Evolutionary conservation across 35 echinoderm and acorn worm genomes (phyloP).

Genomic region (Chiridota heheva): DNA sequence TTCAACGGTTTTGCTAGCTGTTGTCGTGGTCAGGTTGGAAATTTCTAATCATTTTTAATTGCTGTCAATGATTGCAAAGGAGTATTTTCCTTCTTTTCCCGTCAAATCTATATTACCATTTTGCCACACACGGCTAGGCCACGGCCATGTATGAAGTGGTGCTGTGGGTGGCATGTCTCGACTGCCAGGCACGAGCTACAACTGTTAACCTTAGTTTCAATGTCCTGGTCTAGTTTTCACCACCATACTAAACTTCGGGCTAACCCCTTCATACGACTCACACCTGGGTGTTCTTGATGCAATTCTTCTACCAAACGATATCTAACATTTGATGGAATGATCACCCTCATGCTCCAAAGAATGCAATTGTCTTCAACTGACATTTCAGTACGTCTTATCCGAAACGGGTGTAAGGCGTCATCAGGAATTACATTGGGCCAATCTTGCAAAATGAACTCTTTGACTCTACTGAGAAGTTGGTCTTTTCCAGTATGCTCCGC

Average conservation of each 20-base stretch:
- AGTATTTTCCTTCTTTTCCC: constrained; percentile 14
- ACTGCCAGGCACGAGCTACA: neutral
- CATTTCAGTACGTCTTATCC: constrained; percentile 16
- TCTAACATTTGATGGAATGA: constrained; percentile 2
- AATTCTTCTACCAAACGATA: neutral
- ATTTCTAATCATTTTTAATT: constrained; percentile 35
- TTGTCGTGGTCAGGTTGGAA: neutral
- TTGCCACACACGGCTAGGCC: constrained; percentile 25
- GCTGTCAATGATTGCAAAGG: constrained; percentile 17
- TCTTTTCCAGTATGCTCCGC: constrained; percentile 6
- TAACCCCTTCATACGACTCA: neutral
- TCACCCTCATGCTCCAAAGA: constrained; percentile 22
- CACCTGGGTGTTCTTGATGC: constrained; percentile 7
- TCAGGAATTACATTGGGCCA: constrained; percentile 5
- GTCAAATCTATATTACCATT: constrained; percentile 1
- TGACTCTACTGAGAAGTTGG: neutral
- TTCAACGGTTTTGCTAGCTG: constrained; percentile 30
- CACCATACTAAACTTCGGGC: constrained; percentile 3
- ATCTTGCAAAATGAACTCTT: neutral
- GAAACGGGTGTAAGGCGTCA: neutral
- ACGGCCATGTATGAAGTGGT: constrained; percentile 30
- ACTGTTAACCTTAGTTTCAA: neutral
- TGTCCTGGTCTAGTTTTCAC: neutral
- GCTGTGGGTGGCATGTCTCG: constrained; percentile 16
- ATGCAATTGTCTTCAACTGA: constrained; percentile 22